These are phyloP conservation scores for Agrotis exclamationis DNA, from an alignment of 2,888 invertebrate species.

Conservation along the genomic window DNA sequence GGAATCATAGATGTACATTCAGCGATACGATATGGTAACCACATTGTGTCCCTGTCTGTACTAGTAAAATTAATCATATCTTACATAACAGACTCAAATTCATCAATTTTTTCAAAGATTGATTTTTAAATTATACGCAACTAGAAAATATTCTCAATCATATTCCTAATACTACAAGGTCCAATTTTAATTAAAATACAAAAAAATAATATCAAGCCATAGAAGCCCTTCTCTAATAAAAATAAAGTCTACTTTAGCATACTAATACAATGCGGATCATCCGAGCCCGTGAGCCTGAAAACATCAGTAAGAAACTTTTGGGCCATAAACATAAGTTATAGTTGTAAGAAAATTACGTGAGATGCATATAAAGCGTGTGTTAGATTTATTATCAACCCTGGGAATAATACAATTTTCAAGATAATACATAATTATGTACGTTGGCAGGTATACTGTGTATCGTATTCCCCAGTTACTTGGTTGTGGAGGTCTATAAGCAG, in stretches of 20 bases:
- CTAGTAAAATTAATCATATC: too few species aligned
- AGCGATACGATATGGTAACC: too few species aligned
- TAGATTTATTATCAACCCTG: constrained; percentile 1
- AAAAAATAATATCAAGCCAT: not conserved
- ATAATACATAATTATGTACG: too few species aligned
- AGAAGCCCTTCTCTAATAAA: not conserved
- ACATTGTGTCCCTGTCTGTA: too few species aligned
- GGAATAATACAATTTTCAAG: constrained; percentile 8
- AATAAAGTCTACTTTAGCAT: not conserved
- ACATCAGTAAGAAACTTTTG: constrained; percentile 28
- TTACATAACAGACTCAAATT: too few species aligned
- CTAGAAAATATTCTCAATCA: not conserved
- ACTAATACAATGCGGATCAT: not conserved
- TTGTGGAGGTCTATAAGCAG: too few species aligned
- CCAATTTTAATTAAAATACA: not conserved
- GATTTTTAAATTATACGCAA: not conserved
- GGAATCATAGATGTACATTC: too few species aligned
- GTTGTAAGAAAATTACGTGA: constrained; percentile 37
- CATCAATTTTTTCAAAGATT: not conserved
- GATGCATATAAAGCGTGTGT: constrained; percentile 6
- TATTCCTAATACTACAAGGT: not conserved
- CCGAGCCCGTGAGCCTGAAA: constrained; percentile 6
- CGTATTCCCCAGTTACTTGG: too few species aligned
- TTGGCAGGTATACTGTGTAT: too few species aligned
- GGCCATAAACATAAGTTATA: constrained; percentile 39